Evolutionary conservation across 2,888 invertebrate genomes (phyloP).

Genomic region (Stramonita haemastoma): DNA sequence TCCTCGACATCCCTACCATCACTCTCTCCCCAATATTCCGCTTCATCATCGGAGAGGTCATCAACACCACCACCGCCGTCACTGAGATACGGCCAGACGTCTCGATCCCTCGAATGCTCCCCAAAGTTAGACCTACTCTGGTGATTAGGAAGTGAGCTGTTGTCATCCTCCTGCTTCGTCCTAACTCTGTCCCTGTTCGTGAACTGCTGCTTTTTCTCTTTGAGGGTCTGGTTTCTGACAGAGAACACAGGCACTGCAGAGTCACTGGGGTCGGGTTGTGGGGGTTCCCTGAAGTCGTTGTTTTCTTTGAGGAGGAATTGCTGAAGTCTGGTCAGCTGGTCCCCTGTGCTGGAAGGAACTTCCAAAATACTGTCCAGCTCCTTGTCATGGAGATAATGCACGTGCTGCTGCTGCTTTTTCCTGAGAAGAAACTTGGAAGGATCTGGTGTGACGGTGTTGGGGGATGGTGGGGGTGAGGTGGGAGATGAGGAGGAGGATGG

Average conservation of each 20-base stretch:
- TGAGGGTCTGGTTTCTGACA: background rate
- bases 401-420: background rate
- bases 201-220: background rate
- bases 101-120: background rate
- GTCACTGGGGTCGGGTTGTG: background rate
- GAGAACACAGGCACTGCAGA: background rate
- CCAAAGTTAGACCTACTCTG: background rate
- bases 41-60: background rate
- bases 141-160: background rate
- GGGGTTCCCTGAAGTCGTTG: constrained; percentile 35
- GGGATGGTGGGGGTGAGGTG: background rate
- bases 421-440: background rate
- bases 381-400: constrained; percentile 11
- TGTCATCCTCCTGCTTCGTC: background rate
- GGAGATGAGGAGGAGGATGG: constrained; percentile 3
- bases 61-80: background rate
- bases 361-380: constrained; percentile 21
- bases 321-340: constrained; percentile 37
- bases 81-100: background rate
- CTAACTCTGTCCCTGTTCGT: background rate
- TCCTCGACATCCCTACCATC: background rate
- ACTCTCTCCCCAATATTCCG: background rate
- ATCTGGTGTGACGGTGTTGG: background rate
- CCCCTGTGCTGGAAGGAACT: background rate
- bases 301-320: constrained; percentile 27